Conservation (phyloP, 92 coral and sea anemone species). For the Muricea muricata region DNA sequence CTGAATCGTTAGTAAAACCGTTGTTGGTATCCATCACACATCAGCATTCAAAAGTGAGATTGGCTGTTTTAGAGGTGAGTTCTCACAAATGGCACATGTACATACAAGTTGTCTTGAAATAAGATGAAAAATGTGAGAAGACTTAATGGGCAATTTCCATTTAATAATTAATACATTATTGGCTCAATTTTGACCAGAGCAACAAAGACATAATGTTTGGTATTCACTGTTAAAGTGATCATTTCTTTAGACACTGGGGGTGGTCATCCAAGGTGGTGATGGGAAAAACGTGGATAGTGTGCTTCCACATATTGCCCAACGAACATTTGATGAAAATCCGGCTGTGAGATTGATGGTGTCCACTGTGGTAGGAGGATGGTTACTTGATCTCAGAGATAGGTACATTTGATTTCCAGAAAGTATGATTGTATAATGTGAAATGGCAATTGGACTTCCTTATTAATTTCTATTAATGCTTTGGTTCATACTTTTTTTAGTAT, state of each 20-base stretch:
- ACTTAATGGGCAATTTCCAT: no score
- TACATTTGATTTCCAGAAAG: no score
- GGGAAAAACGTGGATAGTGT: conserved; percentile 98
- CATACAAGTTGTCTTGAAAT: no score
- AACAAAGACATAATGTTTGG: no score
- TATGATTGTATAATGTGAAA: no score
- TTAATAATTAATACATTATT: no score
- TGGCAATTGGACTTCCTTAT: no score
- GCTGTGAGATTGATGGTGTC: conserved; percentile 90
- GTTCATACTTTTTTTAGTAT: no score
- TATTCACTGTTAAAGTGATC: background rate
- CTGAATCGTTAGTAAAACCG: conserved; percentile 89
- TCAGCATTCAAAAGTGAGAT: conserved; percentile 97
- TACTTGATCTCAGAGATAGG: conserved; percentile 91
- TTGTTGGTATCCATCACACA: conserved; percentile 83
- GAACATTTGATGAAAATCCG: conserved; percentile 95
- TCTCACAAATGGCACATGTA: no score
- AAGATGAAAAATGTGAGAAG: no score
- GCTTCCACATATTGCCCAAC: conserved; percentile 89
- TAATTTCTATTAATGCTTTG: no score
- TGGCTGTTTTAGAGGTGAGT: conserved; percentile 85
- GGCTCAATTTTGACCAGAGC: no score
- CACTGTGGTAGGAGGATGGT: conserved; percentile 87
- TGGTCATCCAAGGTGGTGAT: conserved; percentile 88
- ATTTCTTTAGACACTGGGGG: conserved; percentile 79